Conservation (phyloP, 2,888 invertebrate genomes). For the Anaspis maculata region DNA sequence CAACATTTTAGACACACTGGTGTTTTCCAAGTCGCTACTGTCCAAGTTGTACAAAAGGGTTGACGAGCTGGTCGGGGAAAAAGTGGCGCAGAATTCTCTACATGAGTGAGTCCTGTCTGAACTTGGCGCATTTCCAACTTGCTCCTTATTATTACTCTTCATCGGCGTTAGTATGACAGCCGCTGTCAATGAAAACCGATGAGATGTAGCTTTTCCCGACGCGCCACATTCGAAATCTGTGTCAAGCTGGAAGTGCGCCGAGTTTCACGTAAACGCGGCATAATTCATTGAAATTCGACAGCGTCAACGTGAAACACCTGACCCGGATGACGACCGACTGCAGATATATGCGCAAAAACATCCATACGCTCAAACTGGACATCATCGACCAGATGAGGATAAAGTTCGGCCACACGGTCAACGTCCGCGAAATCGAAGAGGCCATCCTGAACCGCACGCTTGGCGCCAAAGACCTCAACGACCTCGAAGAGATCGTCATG, state of each 20-base stretch:
- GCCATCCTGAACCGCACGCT: conserved; percentile 44
- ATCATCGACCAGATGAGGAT: conserved; percentile 46
- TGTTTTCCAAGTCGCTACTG: conserved; percentile 57
- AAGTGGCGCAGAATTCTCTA: too few species aligned
- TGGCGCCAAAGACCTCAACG: conserved; percentile 45
- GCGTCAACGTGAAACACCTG: conserved; percentile 59
- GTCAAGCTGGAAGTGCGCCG: too few species aligned
- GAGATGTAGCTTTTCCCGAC: too few species aligned
- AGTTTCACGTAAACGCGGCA: too few species aligned
- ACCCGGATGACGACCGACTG: conserved; percentile 64
- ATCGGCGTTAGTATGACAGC: too few species aligned
- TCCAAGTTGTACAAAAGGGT: conserved; percentile 52
- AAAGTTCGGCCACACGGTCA: conserved; percentile 50
- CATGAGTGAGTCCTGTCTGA: too few species aligned
- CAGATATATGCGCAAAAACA: conserved; percentile 54
- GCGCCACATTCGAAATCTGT: too few species aligned
- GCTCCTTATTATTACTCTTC: too few species aligned
- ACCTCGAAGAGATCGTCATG: conserved; percentile 50
- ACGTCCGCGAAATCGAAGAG: conserved; percentile 48
- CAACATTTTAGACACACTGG: conserved; percentile 46
- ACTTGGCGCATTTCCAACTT: too few species aligned
- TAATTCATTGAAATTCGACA: too few species aligned
- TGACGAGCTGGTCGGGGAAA: conserved; percentile 57
- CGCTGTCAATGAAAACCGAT: too few species aligned
- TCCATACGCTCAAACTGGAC: conserved; percentile 48